Conservation (phyloP, 2,888 invertebrate genomes). For the Mechanitis mazaeus region DNA sequence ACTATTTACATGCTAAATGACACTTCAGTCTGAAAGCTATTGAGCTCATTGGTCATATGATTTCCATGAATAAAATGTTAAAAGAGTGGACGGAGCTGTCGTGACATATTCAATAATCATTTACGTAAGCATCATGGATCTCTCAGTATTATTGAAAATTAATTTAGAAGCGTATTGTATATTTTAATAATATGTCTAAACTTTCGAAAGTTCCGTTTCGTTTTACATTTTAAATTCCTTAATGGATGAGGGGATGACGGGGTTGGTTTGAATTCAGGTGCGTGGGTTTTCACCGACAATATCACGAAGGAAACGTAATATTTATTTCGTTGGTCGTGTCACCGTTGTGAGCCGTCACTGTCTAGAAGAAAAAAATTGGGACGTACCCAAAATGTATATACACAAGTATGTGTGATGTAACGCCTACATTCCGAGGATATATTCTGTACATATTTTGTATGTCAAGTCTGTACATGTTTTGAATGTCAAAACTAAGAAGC, state of each 20-base stretch:
- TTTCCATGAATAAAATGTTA: not conserved
- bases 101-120: not conserved
- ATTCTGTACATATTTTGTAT: not conserved
- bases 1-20: slow-evolving; percentile 1
- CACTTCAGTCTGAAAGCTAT: not conserved
- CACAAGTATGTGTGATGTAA: not conserved
- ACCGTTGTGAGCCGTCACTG: not conserved
- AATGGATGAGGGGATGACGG: no score
- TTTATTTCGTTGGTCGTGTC: not conserved
- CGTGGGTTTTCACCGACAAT: not conserved
- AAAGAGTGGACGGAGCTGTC: not conserved
- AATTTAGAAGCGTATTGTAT: no score
- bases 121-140: not conserved
- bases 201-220: no score
- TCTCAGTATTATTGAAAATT: no score
- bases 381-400: not conserved
- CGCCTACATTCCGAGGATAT: not conserved
- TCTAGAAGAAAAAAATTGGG: slow-evolving; percentile 2
- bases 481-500: no score
- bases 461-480: no score
- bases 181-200: no score
- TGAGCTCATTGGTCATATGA: not conserved
- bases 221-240: no score
- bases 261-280: no score
- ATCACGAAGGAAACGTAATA: not conserved